These are phyloP conservation scores for Balearica regulorum DNA, from an alignment of 2,797 vertebrate species.

Conservation along the genomic window DNA sequence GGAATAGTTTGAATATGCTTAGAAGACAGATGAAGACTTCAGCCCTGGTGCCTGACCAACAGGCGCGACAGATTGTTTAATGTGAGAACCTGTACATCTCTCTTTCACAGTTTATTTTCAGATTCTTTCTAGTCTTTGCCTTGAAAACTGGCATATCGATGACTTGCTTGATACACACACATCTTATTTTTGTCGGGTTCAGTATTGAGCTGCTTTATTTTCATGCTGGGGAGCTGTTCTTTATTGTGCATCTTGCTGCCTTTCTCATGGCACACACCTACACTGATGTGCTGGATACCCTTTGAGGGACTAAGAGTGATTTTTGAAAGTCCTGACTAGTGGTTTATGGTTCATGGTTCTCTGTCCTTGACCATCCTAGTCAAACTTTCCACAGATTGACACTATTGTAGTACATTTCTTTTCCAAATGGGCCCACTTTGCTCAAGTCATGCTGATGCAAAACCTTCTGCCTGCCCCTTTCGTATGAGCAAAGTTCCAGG, in stretches of 20 bases:
- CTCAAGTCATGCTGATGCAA: background rate
- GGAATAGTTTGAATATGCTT: background rate
- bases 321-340: background rate
- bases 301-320: background rate
- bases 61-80: background rate
- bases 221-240: background rate
- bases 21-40: background rate
- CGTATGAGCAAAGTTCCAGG: background rate
- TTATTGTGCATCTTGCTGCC: background rate
- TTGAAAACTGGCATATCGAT: background rate
- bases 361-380: background rate
- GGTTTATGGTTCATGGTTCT: background rate
- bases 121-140: background rate
- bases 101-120: background rate
- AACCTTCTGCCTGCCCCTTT: background rate
- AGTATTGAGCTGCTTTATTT: background rate
- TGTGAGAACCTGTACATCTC: background rate
- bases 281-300: background rate
- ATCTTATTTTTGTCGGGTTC: background rate
- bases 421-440: background rate
- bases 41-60: background rate
- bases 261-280: background rate
- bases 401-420: background rate
- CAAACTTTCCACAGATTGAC: background rate
- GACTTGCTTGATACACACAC: background rate